These are phyloP conservation scores for Nothobranchius kuhntae DNA, from an alignment of 2,113 vertebrate species.

Conservation along the genomic window DNA sequence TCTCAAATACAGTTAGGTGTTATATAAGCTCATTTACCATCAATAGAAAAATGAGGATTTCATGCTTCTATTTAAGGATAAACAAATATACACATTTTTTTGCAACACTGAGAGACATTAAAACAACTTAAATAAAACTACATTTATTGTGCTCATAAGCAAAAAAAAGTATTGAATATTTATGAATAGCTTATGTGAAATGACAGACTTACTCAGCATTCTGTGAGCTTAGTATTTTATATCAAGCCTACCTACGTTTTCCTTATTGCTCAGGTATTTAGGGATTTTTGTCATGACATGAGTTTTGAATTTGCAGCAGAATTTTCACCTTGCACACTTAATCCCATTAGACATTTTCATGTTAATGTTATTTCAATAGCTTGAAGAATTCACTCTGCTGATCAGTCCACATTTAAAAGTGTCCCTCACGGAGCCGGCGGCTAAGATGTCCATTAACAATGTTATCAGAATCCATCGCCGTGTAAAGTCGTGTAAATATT, in stretches of 20 bases:
- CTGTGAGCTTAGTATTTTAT: too few species aligned
- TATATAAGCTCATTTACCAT: too few species aligned
- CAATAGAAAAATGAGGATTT: too few species aligned
- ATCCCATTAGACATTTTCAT: not conserved
- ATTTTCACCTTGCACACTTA: not conserved
- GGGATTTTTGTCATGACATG: not conserved
- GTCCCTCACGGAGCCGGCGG: slow-evolving; percentile 2
- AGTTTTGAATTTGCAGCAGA: not conserved
- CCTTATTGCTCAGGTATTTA: not conserved
- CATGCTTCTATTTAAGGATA: too few species aligned
- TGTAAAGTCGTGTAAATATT: slow-evolving; percentile 13
- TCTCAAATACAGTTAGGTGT: too few species aligned
- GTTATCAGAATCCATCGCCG: not conserved
- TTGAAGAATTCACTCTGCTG: not conserved
- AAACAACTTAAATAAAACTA: too few species aligned
- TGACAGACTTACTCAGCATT: too few species aligned
- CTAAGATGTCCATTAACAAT: slow-evolving; percentile 4
- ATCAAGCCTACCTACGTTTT: not conserved
- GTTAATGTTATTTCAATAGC: slow-evolving; percentile 5
- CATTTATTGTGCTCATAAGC: too few species aligned
- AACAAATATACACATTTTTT: too few species aligned
- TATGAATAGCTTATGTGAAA: too few species aligned
- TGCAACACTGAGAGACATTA: too few species aligned
- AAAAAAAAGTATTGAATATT: too few species aligned
- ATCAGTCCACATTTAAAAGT: slow-evolving; percentile 4